Base-by-base conservation (phyloP, 2,888 invertebrate species). In the Acanthococcus lagerstroemiae region DNA sequence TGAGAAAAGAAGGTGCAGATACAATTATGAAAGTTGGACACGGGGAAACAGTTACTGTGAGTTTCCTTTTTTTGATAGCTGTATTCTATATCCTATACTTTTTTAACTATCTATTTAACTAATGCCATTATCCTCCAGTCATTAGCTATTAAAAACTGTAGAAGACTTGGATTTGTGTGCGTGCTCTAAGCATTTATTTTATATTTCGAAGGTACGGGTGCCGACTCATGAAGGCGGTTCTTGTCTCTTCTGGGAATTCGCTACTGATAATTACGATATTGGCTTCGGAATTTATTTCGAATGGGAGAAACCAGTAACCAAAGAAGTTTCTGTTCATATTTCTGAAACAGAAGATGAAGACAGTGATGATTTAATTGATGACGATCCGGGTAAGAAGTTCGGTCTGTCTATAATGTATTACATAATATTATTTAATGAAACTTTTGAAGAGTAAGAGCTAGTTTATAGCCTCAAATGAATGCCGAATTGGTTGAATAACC, bases 241-340 rank as follows among this genome's bases (percentile, higher is more conserved):
- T 1, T 88, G 91, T 73, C 80, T 99, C 45, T 97, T 95, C 78
- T 99, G 97, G 97, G 99, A 99, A 80, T 99, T 99, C 77, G 95
- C 96, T 15, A 97, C 99, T 0, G 99, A 99, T 76, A 86, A 87
- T 75, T 99, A 95, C 74, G 99, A 99, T 76, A 90, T 99, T 73
- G 94, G 87, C 76, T 99, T 99, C 77, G 99, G 99, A 1, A 84
- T 99, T 56, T 95, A 90, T 77, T 99, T 99, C 76, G 99, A 99
- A 79, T 99, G 96, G 94, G 90, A 88, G 61, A 92, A 88, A 75
- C 84, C 92, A 1, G 83, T 88, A 0, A 87, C 87, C 48, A 88
- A 82, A 46, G 90, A 90, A 75, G 92, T 95, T 4, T 94, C 95
- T 0, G 91, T 99, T 1, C 95, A 97, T 75, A 90, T 99, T 6